phyloP scores from a whole-genome alignment of 1,140 invertebrate genomes.

The Sycophila sp. region DNA sequence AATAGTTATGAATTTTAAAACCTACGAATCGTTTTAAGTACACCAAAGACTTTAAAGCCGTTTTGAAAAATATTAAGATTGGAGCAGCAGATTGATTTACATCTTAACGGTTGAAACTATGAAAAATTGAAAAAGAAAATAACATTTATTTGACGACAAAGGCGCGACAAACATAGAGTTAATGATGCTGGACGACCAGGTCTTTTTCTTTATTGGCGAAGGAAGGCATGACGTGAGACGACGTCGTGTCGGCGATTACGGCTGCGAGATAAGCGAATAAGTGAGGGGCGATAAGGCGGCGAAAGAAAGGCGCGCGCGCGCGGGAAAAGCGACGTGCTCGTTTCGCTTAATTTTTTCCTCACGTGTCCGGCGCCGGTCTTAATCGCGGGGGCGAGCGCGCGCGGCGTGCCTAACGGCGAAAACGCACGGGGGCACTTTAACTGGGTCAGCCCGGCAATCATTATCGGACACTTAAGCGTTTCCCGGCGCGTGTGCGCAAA shows the following conservation, averaged over 20 bases:
- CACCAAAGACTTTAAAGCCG: too few species aligned
- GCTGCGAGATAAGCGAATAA: constrained; percentile 42
- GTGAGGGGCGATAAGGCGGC: constrained; percentile 3
- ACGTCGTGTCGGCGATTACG: neutral
- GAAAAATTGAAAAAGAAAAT: too few species aligned
- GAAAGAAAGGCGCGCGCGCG: too few species aligned
- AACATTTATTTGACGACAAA: too few species aligned
- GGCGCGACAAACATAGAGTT: too few species aligned
- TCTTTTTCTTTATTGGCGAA: neutral
- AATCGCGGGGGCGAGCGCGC: too few species aligned
- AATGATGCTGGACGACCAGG: too few species aligned
- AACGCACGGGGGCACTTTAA: constrained; percentile 29
- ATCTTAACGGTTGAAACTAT: too few species aligned
- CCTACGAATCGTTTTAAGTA: too few species aligned
- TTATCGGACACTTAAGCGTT: constrained; percentile 38
- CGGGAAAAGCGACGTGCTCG: neutral
- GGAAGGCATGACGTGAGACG: neutral
- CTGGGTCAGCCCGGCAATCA: constrained; percentile 48
- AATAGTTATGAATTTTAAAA: too few species aligned
- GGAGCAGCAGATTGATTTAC: too few species aligned
- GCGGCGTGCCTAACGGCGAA: constrained; percentile 45
- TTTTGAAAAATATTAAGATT: too few species aligned
- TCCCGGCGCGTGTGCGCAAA: constrained; percentile 14
- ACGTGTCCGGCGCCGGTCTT: constrained; percentile 44
- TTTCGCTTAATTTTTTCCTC: constrained; percentile 41